phyloP scores from a whole-genome alignment of 2,888 invertebrate genomes.

The Metellina segmentata region DNA sequence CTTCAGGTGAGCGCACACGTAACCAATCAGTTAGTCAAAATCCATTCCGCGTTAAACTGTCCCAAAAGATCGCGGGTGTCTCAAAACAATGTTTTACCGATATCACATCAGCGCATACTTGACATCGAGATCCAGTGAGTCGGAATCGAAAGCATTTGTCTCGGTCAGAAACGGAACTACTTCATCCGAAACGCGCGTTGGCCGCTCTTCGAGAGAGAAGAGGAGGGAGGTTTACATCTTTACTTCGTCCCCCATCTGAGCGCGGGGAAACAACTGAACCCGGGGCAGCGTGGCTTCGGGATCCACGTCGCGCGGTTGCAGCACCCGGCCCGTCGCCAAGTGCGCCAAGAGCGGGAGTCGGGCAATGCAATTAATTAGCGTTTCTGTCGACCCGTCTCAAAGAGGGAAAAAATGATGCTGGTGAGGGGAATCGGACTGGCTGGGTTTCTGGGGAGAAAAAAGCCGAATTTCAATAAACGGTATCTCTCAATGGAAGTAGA shows the following conservation, averaged over 20 bases:
- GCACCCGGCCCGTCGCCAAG: background rate
- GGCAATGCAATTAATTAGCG: background rate
- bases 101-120: too few relatives aligned
- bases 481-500: too few relatives aligned
- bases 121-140: too few relatives aligned
- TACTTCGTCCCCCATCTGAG: constrained; percentile 42
- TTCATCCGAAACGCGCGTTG: constrained; percentile 26
- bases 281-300: constrained; percentile 20
- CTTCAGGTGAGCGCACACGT: too few relatives aligned
- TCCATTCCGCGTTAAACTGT: too few relatives aligned
- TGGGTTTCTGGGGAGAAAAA: background rate
- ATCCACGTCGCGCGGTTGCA: constrained; percentile 64
- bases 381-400: too few relatives aligned
- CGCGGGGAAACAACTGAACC: constrained; percentile 42
- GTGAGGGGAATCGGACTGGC: too few relatives aligned
- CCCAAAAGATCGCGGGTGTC: too few relatives aligned
- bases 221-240: constrained; percentile 57
- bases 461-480: background rate
- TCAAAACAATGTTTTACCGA: too few relatives aligned
- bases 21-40: too few relatives aligned
- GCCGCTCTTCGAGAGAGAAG: constrained; percentile 11
- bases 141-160: background rate
- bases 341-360: constrained; percentile 20
- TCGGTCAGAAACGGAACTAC: constrained; percentile 15
- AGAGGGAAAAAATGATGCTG: too few relatives aligned